Conservation (phyloP, 2,888 invertebrate genomes). For the Ectemnius cavifrons region DNA sequence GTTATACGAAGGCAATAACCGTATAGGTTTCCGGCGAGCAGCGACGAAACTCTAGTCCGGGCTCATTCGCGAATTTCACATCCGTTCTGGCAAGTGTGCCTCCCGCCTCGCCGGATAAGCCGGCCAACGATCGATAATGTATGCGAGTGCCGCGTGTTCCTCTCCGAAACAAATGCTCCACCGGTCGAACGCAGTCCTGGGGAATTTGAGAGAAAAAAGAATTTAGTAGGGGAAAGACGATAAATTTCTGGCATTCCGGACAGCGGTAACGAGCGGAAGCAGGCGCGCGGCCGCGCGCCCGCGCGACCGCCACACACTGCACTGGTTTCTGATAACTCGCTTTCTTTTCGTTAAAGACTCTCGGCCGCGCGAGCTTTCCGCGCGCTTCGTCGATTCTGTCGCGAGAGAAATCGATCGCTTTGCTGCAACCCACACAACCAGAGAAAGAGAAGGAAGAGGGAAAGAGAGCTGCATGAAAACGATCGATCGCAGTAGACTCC, state of each 20-base stretch:
- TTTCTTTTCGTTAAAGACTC: constrained; percentile 1
- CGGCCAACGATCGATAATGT: constrained; percentile 60
- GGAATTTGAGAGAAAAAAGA: constrained; percentile 30
- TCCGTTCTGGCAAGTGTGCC: constrained; percentile 55
- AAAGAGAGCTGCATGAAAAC: too few species aligned
- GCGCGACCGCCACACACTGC: not conserved
- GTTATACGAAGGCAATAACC: constrained; percentile 25
- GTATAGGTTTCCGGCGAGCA: constrained; percentile 26
- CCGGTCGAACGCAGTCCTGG: constrained; percentile 3
- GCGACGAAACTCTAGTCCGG: constrained; percentile 29
- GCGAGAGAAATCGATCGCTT: not conserved
- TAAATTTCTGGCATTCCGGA: not conserved
- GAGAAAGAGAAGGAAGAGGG: too few species aligned
- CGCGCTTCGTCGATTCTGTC: not conserved
- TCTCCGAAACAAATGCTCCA: not conserved
- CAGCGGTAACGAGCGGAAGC: not conserved
- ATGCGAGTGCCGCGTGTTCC: constrained; percentile 49
- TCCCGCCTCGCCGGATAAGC: constrained; percentile 43
- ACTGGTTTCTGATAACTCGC: not conserved
- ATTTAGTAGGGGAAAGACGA: too few species aligned
- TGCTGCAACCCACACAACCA: too few species aligned
- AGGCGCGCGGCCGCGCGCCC: too few species aligned
- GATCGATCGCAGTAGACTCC: not conserved
- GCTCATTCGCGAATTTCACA: constrained; percentile 58
- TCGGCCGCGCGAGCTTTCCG: not conserved